Percentiles rank a stretch among this genome's conserved stretches.
phyloP scores from a whole-genome alignment of 2,797 vertebrate species.

The Pyrocephalus nanus region DNA sequence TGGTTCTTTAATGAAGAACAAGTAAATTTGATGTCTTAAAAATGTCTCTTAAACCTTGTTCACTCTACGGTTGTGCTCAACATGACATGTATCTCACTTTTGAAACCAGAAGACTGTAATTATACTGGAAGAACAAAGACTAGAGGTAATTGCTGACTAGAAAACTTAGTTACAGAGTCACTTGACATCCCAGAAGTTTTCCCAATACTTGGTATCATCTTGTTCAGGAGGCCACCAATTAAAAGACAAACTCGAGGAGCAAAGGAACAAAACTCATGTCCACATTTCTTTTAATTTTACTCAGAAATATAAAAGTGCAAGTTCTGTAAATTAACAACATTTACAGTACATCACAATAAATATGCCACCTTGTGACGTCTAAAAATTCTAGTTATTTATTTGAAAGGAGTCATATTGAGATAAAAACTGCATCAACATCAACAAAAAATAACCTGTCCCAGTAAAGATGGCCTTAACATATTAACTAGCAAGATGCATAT shows the following conservation, averaged over 20 bases:
- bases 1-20: neutral
- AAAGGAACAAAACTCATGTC: conserved; percentile 34
- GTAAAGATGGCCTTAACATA: conserved; percentile 56
- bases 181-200: neutral
- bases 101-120: neutral
- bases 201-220: neutral
- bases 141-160: conserved; percentile 5
- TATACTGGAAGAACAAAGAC: conserved; percentile 17
- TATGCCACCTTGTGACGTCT: conserved; percentile 66
- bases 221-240: neutral
- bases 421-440: conserved; percentile 67
- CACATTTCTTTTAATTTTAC: conserved; percentile 55
- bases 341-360: conserved; percentile 72
- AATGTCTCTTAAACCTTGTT: neutral
- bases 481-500: conserved; percentile 64
- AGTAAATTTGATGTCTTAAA: neutral
- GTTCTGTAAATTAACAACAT: conserved; percentile 68
- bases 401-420: conserved; percentile 44
- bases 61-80: neutral
- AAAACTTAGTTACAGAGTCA: neutral
- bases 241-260: conserved; percentile 1
- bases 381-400: conserved; percentile 58
- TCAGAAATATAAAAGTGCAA: conserved; percentile 75
- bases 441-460: conserved; percentile 66
- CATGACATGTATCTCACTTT: neutral